These are phyloP conservation scores for Callospermophilus lateralis DNA, from an alignment of 2,113 vertebrate species.

Conservation along the genomic window DNA sequence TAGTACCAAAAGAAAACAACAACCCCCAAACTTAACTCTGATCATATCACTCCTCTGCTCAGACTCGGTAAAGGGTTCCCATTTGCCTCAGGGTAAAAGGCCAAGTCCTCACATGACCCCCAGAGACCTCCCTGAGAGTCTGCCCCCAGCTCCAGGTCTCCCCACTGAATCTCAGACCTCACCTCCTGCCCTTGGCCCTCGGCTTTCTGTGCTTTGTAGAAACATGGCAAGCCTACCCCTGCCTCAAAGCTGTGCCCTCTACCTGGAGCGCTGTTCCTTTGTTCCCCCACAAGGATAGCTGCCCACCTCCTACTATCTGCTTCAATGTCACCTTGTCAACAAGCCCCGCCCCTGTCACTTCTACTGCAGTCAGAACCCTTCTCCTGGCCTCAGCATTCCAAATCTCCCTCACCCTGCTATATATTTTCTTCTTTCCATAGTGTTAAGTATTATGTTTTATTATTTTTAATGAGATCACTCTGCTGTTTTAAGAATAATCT, in stretches of 20 bases:
- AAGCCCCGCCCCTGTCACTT: neutral
- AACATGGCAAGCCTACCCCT: neutral
- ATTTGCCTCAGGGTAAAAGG: neutral
- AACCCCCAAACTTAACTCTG: neutral
- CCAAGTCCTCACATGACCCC: accelerated
- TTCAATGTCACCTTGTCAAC: neutral
- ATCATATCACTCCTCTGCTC: neutral
- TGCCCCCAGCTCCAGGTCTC: accelerated
- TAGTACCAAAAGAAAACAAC: too few relatives aligned
- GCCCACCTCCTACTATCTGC: neutral
- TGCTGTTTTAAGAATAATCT: constrained; percentile 35
- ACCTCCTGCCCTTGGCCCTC: neutral
- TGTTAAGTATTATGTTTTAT: constrained; percentile 15
- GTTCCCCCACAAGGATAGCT: neutral
- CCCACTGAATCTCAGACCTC: accelerated
- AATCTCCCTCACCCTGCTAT: neutral
- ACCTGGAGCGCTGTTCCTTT: neutral
- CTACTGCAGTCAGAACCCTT: neutral
- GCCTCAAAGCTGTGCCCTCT: neutral
- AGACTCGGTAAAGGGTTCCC: neutral
- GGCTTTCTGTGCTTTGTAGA: neutral
- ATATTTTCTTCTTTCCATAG: neutral
- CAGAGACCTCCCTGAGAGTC: neutral
- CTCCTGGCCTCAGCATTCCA: neutral
- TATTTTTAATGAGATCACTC: constrained; percentile 38